These are phyloP conservation scores for Hemithea aestivaria DNA, from an alignment of 2,888 invertebrate species.

Conservation along the genomic window DNA sequence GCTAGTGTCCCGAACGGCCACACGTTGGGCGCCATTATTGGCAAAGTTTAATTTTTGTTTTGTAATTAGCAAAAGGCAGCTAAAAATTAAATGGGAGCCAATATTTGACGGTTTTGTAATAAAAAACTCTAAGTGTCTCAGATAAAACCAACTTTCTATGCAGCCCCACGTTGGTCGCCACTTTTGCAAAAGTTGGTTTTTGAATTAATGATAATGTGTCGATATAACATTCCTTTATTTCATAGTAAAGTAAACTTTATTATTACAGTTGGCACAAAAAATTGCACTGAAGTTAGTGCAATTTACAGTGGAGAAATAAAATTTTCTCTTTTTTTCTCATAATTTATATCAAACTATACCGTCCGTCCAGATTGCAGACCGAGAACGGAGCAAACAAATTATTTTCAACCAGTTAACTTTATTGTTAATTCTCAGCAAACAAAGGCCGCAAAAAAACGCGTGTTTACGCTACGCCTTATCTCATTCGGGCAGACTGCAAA, in stretches of 20 bases:
- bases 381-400: slow-evolving; percentile 21
- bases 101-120: slow-evolving; percentile 6
- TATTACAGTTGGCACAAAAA: too few species aligned
- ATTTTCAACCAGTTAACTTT: slow-evolving; percentile 21
- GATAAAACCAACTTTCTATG: too few species aligned
- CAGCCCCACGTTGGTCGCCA: too few species aligned
- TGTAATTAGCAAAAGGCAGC: slow-evolving; percentile 4
- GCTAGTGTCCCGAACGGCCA: slow-evolving; percentile 7
- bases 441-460: slow-evolving; percentile 26
- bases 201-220: too few species aligned
- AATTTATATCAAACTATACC: too few species aligned
- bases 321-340: too few species aligned
- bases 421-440: slow-evolving; percentile 22
- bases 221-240: too few species aligned
- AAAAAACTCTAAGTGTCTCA: neutral
- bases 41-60: neutral
- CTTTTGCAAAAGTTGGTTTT: too few species aligned
- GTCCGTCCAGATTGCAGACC: neutral
- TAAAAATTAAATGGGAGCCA: slow-evolving; percentile 3
- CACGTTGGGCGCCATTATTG: slow-evolving; percentile 10
- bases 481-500: slow-evolving; percentile 27
- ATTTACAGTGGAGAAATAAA: too few species aligned
- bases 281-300: too few species aligned
- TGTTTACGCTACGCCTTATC: slow-evolving; percentile 30
- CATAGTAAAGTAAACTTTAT: too few species aligned